phyloP scores from a whole-genome alignment of 2,888 invertebrate species.

The Venusia cambrica region DNA sequence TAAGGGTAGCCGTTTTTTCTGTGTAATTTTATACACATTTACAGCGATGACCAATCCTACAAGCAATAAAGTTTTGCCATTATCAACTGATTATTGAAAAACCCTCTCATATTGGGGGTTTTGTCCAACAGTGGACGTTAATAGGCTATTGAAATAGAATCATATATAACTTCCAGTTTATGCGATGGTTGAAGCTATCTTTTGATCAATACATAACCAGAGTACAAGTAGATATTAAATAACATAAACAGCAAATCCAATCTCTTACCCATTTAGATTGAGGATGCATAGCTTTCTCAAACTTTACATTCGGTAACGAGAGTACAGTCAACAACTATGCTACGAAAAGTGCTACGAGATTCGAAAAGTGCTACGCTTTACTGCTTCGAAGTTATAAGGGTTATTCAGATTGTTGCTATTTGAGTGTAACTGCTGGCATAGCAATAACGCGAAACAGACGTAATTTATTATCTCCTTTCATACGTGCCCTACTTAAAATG shows the following conservation, averaged over 20 bases:
- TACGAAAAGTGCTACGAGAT: constrained; percentile 29
- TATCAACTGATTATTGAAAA: too few relatives aligned
- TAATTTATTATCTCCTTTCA: constrained; percentile 4
- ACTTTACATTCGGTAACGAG: constrained; percentile 26
- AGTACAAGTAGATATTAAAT: too few relatives aligned
- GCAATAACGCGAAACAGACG: constrained; percentile 18
- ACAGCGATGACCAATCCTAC: too few relatives aligned
- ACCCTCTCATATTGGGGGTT: too few relatives aligned
- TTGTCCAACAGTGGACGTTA: too few relatives aligned
- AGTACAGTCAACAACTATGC: constrained; percentile 26
- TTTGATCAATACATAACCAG: too few relatives aligned
- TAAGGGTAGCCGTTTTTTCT: too few relatives aligned
- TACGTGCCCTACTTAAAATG: neutral
- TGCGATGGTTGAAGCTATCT: too few relatives aligned
- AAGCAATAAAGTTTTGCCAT: too few relatives aligned
- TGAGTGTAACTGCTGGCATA: constrained; percentile 22
- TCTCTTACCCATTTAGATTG: constrained; percentile 10
- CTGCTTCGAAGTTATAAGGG: constrained; percentile 27
- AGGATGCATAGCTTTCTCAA: constrained; percentile 13
- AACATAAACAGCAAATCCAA: constrained; percentile 7
- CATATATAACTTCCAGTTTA: too few relatives aligned
- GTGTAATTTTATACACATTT: too few relatives aligned
- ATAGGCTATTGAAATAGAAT: too few relatives aligned
- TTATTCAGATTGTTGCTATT: constrained; percentile 27
- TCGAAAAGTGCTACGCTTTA: constrained; percentile 30